These are phyloP conservation scores for Uria aalge DNA, from an alignment of 2,113 vertebrate species.

Conservation along the genomic window DNA sequence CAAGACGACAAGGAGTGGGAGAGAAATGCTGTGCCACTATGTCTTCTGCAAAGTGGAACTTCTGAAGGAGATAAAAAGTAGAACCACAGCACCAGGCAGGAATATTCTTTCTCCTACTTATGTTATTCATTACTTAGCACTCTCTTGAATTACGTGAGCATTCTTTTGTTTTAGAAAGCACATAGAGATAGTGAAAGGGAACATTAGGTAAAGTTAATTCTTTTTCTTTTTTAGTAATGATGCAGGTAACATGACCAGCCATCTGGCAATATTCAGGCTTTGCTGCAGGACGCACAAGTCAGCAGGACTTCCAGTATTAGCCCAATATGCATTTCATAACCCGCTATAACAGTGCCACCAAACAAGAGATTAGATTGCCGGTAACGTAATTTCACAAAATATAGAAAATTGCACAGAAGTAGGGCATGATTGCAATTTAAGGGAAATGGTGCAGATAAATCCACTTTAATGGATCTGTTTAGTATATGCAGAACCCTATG, in stretches of 20 bases:
- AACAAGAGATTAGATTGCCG: not conserved
- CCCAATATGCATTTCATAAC: not conserved
- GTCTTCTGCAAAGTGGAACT: not conserved
- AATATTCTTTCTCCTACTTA: not conserved
- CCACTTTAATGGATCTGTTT: constrained; percentile 72
- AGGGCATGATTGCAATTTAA: constrained; percentile 68
- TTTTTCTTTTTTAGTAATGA: not conserved
- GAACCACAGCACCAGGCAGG: not conserved
- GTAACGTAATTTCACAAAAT: constrained; percentile 66
- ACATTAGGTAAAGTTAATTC: not conserved
- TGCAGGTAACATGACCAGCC: not conserved
- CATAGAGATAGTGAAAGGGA: not conserved
- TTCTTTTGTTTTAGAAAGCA: not conserved
- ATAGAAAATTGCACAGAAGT: constrained; percentile 60
- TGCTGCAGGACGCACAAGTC: not conserved
- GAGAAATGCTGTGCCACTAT: not conserved
- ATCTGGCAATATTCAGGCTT: not conserved
- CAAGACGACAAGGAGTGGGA: not conserved
- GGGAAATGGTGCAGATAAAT: constrained; percentile 82
- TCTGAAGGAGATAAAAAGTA: not conserved
- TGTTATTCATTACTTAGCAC: not conserved
- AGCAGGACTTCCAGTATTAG: not conserved
- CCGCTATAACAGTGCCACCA: not conserved
- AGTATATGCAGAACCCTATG: constrained; percentile 54
- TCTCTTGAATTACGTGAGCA: not conserved